Conservation (phyloP, 2,797 vertebrate genomes). For the Hipposideros larvatus region DNA sequence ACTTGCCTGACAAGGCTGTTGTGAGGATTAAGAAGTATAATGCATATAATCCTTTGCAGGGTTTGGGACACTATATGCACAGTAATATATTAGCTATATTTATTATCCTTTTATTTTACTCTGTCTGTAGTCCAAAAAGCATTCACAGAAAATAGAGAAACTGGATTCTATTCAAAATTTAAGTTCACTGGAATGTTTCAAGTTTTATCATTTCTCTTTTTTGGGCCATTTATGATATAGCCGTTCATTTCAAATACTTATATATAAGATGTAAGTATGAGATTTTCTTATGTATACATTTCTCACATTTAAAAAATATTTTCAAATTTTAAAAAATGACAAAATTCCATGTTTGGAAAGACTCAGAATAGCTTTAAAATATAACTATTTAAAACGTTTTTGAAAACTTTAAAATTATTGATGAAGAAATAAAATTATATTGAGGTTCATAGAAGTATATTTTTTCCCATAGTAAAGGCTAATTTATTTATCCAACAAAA, state of each 20-base stretch:
- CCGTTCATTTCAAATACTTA: background rate
- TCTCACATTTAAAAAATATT: constrained; percentile 19
- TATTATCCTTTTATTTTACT: constrained; percentile 18
- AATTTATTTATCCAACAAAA: background rate
- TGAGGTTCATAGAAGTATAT: background rate
- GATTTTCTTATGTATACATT: background rate
- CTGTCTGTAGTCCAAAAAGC: background rate
- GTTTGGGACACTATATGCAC: background rate
- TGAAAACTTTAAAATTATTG: constrained; percentile 37
- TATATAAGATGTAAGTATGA: background rate
- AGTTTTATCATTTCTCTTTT: background rate
- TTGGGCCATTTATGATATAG: background rate
- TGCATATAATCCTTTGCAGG: background rate
- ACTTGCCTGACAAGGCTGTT: background rate
- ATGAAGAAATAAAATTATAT: background rate
- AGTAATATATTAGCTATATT: background rate
- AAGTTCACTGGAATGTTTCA: background rate
- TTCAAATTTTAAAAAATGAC: background rate
- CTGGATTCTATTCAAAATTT: background rate
- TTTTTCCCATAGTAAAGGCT: constrained; percentile 14
- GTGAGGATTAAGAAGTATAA: background rate
- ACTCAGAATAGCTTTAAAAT: constrained; percentile 6
- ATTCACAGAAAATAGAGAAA: constrained; percentile 28
- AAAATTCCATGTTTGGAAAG: background rate
- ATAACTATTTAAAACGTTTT: background rate